These are phyloP conservation scores for Rallus limicola DNA, from an alignment of 2,113 vertebrate species.

Conservation along the genomic window DNA sequence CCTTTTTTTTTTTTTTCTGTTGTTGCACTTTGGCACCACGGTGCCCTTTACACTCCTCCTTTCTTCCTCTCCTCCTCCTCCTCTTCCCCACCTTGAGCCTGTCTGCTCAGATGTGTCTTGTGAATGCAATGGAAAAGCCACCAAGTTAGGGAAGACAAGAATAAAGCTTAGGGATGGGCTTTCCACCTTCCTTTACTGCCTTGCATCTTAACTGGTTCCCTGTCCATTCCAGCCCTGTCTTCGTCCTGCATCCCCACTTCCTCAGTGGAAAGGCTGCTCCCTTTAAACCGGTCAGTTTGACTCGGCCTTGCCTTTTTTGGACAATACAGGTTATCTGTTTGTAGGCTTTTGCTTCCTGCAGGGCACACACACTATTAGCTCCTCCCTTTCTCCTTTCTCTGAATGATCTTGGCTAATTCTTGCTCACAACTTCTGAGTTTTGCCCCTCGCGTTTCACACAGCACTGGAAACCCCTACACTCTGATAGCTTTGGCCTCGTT, in stretches of 20 bases:
- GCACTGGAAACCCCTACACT: not conserved
- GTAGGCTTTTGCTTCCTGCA: constrained; percentile 7
- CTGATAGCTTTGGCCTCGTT: not conserved
- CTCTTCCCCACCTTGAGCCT: constrained; percentile 32
- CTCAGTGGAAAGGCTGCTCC: constrained; percentile 29
- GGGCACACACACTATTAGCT: not conserved
- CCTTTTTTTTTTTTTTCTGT: constrained; percentile 69
- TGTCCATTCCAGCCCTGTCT: not conserved
- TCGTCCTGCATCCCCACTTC: not conserved
- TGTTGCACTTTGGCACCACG: constrained; percentile 80
- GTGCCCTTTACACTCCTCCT: constrained; percentile 74
- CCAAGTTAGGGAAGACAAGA: constrained; percentile 28
- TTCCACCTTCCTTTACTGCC: not conserved
- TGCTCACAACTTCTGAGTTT: not conserved
- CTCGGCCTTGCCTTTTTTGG: constrained; percentile 24
- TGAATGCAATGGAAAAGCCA: constrained; percentile 60
- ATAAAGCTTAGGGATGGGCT: constrained; percentile 19
- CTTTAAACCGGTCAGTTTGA: not conserved
- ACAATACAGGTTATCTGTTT: not conserved
- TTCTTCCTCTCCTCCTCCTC: not conserved
- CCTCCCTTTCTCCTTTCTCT: not conserved
- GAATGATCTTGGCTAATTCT: not conserved
- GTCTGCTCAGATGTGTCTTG: constrained; percentile 47
- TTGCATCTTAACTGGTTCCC: not conserved
- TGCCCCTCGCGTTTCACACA: not conserved